Base-by-base conservation (phyloP, 2,113 vertebrate species). In the Pluvialis apricaria region DNA sequence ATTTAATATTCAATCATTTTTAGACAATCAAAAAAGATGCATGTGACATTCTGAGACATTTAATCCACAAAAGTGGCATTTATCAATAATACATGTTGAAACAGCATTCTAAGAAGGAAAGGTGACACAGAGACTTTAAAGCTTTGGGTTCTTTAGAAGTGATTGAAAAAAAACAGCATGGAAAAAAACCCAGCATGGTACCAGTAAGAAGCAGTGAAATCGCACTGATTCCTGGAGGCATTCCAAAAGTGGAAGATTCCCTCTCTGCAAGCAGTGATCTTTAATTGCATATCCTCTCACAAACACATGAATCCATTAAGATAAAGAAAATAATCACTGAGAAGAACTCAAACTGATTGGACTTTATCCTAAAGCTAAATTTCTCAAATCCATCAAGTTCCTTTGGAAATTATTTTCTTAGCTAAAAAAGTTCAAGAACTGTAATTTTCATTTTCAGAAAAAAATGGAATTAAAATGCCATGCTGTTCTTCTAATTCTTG, bases 61-160 rank as follows among this genome's bases (percentile, higher is more conserved):
- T 92, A 91, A 95, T 94, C 51, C 78, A 90, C 57, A 86, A 51
- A 92, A 86, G 29, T 80, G 93, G 29, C 90, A 97, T 96, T 97
- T 96, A 96, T 95, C 72, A 96, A 97, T 96, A 95, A 96, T 93
- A 88, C 24, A 97, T 94, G 44, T 57, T 84, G 71, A 92, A n/a
- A 70, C 4, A 66, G 38, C 70, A 73, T 76, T 85, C 69, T 82
- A 57, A 82, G 55, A 86, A 36, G 68, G 42, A 87, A 92, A 75
- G 60, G 68, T 75, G 47, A 78, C 76, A 92, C 12, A 54, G 29
- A 71, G 29, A 62, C 85, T 93, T 94, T 34, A 92, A 92, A 96
- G 61, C 36, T 70, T 77, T 88, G 42, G n/a, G 47, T 55, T 92
- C 69, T 86, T 96, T 54, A 78, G 77, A 87, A 91, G 75, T 54